These are phyloP conservation scores for Adelognathus sp. DNA, from an alignment of 2,888 invertebrate species.

Conservation along the genomic window DNA sequence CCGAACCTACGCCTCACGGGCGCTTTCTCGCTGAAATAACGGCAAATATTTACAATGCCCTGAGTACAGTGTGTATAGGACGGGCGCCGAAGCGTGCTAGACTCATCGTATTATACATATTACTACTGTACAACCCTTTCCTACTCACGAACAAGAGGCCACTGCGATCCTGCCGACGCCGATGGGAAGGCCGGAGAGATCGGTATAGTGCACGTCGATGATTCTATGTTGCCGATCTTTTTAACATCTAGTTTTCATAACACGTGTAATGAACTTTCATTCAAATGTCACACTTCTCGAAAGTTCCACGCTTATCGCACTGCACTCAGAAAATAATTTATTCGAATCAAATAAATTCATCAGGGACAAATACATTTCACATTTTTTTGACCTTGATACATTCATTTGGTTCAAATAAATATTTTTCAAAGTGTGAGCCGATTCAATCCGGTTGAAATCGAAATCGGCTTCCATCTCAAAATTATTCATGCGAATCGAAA, in stretches of 20 bases:
- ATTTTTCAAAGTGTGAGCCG: too few species aligned
- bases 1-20: slow-evolving; percentile 29
- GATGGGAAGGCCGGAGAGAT: not conserved
- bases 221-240: not conserved
- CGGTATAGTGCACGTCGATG: not conserved
- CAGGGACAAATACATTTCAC: too few species aligned
- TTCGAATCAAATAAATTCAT: too few species aligned
- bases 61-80: slow-evolving; percentile 29
- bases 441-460: too few species aligned
- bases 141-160: slow-evolving; percentile 37
- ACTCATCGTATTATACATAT: slow-evolving; percentile 16
- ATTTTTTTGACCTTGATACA: too few species aligned
- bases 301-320: too few species aligned
- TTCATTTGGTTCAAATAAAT: too few species aligned
- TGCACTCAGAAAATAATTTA: too few species aligned
- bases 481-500: too few species aligned
- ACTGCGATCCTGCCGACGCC: not conserved
- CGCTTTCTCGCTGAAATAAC: slow-evolving; percentile 62
- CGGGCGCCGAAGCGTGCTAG: slow-evolving; percentile 26
- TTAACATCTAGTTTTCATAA: not conserved
- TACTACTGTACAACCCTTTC: slow-evolving; percentile 8
- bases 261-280: not conserved
- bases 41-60: slow-evolving; percentile 66
- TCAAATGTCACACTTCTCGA: not conserved
- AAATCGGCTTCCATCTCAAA: too few species aligned